A percentile compares a stretch with the other conserved stretches of the same genome.
phyloP scores from a whole-genome alignment of 2,113 vertebrate genomes.

The Prolemur simus region DNA sequence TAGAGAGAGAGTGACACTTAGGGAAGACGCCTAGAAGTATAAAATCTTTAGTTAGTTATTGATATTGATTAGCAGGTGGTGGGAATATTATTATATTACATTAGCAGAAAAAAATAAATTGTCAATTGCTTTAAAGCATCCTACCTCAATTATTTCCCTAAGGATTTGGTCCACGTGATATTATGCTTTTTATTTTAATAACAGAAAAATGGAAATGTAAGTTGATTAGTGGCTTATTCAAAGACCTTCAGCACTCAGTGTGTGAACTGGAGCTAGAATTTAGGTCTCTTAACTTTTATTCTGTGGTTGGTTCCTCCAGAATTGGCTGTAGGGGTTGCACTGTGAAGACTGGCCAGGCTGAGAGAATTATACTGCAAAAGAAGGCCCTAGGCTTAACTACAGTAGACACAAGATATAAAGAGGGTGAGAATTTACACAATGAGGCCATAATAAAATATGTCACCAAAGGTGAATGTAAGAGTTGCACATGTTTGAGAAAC shows the following conservation, averaged over 20 bases:
- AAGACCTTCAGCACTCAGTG: background rate
- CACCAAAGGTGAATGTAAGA: background rate
- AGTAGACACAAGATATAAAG: background rate
- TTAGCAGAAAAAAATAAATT: background rate
- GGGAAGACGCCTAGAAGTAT: background rate
- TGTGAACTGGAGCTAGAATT: background rate
- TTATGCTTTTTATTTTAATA: background rate
- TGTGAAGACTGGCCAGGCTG: background rate
- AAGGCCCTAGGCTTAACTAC: background rate
- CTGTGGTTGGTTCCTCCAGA: background rate
- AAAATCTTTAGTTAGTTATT: background rate
- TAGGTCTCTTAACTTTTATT: background rate
- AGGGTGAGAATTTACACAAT: background rate
- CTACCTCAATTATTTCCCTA: background rate
- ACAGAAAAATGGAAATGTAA: background rate
- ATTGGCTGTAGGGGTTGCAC: background rate
- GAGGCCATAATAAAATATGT: background rate
- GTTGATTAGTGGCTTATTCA: background rate
- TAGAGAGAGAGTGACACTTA: background rate
- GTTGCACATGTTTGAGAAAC: background rate
- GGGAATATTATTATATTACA: background rate
- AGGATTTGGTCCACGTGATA: background rate
- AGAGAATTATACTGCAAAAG: background rate
- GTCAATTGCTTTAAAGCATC: background rate
- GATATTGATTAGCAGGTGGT: background rate